These are phyloP conservation scores for Odontophorus gujanensis DNA, from an alignment of 2,113 vertebrate species.

Conservation along the genomic window DNA sequence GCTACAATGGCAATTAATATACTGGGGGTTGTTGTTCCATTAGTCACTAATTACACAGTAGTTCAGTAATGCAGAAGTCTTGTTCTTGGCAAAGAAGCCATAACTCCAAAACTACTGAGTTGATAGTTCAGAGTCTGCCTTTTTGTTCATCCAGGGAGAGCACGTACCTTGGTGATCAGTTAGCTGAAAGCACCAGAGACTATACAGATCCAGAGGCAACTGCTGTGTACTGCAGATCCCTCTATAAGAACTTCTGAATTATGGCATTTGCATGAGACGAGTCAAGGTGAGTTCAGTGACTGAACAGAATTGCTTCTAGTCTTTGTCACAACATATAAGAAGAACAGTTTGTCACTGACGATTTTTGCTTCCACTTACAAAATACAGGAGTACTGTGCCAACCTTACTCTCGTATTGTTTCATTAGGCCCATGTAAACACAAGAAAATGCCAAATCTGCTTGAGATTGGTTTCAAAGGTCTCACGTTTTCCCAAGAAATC, in stretches of 20 bases:
- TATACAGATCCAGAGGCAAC: neutral
- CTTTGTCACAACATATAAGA: conserved; percentile 46
- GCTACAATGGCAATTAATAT: conserved; percentile 46
- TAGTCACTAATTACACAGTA: conserved; percentile 59
- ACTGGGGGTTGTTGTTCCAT: conserved; percentile 41
- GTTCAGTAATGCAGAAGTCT: conserved; percentile 12
- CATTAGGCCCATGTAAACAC: neutral
- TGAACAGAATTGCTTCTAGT: conserved; percentile 48
- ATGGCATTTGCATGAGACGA: conserved; percentile 45
- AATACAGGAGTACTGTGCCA: neutral
- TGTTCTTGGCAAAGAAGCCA: conserved; percentile 29
- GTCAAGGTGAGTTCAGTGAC: conserved; percentile 57
- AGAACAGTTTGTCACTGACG: conserved; percentile 17
- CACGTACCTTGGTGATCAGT: conserved; percentile 2
- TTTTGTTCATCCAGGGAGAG: neutral
- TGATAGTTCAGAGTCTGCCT: neutral
- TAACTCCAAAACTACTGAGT: neutral
- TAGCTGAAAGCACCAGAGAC: neutral
- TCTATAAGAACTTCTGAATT: conserved; percentile 36
- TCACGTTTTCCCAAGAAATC: neutral
- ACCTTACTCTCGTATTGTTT: neutral
- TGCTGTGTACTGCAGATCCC: neutral
- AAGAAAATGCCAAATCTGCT: neutral
- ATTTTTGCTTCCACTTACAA: conserved; percentile 28
- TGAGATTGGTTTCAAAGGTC: neutral